Conservation (phyloP, 2,797 vertebrate genomes). For the Cirrhinus molitorella region DNA sequence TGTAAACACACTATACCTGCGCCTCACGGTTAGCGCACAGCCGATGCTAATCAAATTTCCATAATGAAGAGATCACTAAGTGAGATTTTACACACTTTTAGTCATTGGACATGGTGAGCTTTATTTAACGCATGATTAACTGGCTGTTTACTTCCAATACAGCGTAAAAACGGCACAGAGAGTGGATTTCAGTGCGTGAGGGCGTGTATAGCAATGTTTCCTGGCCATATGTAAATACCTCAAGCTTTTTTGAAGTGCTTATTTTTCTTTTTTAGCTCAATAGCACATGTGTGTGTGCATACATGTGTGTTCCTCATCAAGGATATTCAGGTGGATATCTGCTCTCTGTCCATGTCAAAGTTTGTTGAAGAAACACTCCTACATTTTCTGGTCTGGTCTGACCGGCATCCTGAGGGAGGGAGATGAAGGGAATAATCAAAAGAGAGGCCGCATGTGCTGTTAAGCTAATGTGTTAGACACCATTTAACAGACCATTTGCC, state of each 20-base stretch:
- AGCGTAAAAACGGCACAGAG: background rate
- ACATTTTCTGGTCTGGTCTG: conserved; percentile 21
- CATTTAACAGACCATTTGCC: conserved; percentile 58
- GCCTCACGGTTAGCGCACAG: conserved; percentile 41
- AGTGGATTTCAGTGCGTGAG: background rate
- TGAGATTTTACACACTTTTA: conserved; percentile 53
- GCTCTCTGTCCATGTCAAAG: conserved; percentile 36
- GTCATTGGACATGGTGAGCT: conserved; percentile 41
- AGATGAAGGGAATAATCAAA: conserved; percentile 31
- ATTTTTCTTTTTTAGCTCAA: background rate
- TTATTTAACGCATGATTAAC: conserved; percentile 39
- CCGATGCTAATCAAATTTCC: conserved; percentile 56
- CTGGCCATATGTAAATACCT: background rate
- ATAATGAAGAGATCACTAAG: conserved; percentile 56
- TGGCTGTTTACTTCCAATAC: conserved; percentile 11
- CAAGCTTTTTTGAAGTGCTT: conserved; percentile 26
- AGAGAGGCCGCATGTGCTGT: conserved; percentile 22
- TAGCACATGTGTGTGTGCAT: background rate
- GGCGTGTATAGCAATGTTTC: background rate
- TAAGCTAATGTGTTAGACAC: conserved; percentile 52
- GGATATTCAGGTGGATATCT: conserved; percentile 27
- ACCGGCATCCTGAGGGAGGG: background rate
- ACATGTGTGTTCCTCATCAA: conserved; percentile 8
- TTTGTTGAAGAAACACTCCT: conserved; percentile 15
- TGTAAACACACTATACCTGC: conserved; percentile 51